Base-by-base conservation (phyloP, 2,797 vertebrate genomes). In the Philypnodon macrostomus region DNA sequence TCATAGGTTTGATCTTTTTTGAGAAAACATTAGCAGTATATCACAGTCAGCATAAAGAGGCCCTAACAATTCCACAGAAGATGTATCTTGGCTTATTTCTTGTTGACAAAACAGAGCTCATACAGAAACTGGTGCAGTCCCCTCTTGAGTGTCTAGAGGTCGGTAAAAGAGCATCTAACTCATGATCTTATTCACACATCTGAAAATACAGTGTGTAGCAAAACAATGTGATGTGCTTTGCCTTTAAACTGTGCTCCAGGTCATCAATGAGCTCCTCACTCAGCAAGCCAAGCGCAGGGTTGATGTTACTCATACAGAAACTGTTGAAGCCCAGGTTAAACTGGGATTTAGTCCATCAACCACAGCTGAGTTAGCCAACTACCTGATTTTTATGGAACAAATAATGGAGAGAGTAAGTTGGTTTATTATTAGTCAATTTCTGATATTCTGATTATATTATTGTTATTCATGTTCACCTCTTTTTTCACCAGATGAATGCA, bases 71-170 rank as follows among this genome's bases (percentile, higher is more conserved):
- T 37, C 82, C 57, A 31, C 80, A 85, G 53, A 89, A 73, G 54
- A 90, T 77, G 53, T 72, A 85, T 14, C 70, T 93, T 4, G 94
- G 94, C 18, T 70, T 95, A 60, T 81, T 96, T 54, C 79, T 93
- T 12, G 85, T 96, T 35, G 90, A 95, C 71, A 85, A 89, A 26
- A 87, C 87, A 31, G 77, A 79, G 51, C 80, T 95, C 14, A 93
- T 90, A 80, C 69, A 87, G 31, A 90, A 85, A 45, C 72, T 95
- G 13, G 81, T 85, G 38, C 90, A 91, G 41, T 94, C 92, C 17
- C 89, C 90, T 0, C 67, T 89, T 27, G 61, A 73, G 42, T 92
- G 91, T 72, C 83, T 94, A 44, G 85, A 94, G 89, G 93, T 94
- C 75, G 89, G 54, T 53, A 50, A 10, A 2, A 27, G 12, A 21